Conservation (phyloP, 1,140 invertebrate species). For the Dinoponera quadriceps region DNA sequence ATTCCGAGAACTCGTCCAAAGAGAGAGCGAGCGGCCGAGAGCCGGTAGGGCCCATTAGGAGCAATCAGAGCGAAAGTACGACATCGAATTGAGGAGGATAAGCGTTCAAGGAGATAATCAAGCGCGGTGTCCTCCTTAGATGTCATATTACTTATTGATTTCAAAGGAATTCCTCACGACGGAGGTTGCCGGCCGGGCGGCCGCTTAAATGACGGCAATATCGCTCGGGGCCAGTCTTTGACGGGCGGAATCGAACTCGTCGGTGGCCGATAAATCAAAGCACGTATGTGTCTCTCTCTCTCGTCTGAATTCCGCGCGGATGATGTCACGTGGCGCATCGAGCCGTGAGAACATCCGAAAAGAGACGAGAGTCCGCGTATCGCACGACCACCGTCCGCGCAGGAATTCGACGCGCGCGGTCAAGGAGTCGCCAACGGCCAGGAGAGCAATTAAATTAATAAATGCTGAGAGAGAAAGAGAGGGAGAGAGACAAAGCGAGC, state of each 20-base stretch:
- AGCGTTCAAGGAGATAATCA: constrained; percentile 64
- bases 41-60: constrained; percentile 39
- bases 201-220: constrained; percentile 68
- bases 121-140: constrained; percentile 70
- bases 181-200: constrained; percentile 50
- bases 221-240: constrained; percentile 63
- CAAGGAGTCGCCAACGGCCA: constrained; percentile 19
- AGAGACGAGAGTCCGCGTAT: constrained; percentile 21
- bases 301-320: constrained; percentile 64
- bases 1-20: constrained; percentile 46
- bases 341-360: constrained; percentile 63
- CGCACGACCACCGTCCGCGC: constrained; percentile 3
- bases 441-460: constrained; percentile 57
- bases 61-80: constrained; percentile 50
- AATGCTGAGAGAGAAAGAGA: constrained; percentile 7
- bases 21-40: constrained; percentile 25
- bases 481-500: too few species aligned
- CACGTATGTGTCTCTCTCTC: constrained; percentile 58
- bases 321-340: constrained; percentile 70
- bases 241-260: constrained; percentile 60
- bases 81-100: constrained; percentile 59
- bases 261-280: constrained; percentile 48
- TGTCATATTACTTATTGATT: constrained; percentile 76
- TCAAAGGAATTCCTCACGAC: constrained; percentile 62
- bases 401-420: constrained; percentile 45